Evolutionary conservation across 2,888 invertebrate genomes (phyloP).

Genomic region (Campoplex capitator): DNA sequence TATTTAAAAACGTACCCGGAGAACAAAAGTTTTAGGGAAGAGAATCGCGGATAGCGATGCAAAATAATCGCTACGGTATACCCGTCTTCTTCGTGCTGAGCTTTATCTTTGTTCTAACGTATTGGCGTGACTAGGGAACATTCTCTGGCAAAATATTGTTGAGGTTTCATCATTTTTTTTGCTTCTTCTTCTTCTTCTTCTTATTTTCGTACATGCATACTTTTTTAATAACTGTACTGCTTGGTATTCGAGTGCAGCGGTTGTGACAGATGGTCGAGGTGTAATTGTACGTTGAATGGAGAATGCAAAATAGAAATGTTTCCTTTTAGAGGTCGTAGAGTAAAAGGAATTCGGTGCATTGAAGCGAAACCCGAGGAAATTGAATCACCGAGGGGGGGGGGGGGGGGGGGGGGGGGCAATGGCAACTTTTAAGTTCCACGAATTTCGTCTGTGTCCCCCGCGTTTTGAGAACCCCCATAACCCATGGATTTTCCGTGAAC

Average conservation of each 20-base stretch:
- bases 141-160: not conserved
- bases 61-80: constrained; percentile 9
- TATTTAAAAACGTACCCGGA: not conserved
- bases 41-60: not conserved
- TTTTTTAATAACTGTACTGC: not conserved
- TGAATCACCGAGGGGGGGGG: not conserved
- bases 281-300: not conserved
- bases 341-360: not conserved
- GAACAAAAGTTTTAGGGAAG: constrained; percentile 11
- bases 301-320: not conserved
- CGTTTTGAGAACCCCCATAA: not conserved
- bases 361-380: not conserved
- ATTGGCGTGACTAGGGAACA: not conserved
- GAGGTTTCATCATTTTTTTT: not conserved
- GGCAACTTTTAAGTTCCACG: not conserved
- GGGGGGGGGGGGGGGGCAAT: no score
- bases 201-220: not conserved
- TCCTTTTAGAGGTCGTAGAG: not conserved
- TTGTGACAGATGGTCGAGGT: constrained; percentile 1
- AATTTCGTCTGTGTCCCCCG: not conserved
- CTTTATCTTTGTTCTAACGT: not conserved
- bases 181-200: not conserved
- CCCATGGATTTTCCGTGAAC: not conserved
- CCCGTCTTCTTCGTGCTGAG: not conserved
- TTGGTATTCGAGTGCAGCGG: not conserved